Evolutionary conservation across 1,140 invertebrate genomes (phyloP).

Genomic region (Drosophila watanabei): DNA sequence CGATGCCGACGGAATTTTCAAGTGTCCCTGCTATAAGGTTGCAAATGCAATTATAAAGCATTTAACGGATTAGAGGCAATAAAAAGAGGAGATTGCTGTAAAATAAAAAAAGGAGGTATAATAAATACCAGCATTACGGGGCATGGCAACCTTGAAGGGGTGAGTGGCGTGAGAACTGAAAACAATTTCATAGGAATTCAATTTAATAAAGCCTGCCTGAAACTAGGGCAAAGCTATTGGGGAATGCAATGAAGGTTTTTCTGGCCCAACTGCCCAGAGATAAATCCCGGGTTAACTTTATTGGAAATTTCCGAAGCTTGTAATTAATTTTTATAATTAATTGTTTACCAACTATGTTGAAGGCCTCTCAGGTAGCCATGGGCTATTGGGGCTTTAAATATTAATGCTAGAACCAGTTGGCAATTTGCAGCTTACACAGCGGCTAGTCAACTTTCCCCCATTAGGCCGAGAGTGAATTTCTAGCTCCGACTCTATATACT

Average conservation of each 20-base stretch:
- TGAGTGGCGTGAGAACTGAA: slow-evolving; percentile 60
- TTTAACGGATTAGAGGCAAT: slow-evolving; percentile 73
- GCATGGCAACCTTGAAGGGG: slow-evolving; percentile 21
- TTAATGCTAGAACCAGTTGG: not conserved
- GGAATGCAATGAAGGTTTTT: slow-evolving; percentile 26
- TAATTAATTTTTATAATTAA: slow-evolving; percentile 17
- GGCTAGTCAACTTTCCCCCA: slow-evolving; percentile 31
- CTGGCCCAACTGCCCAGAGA: not conserved
- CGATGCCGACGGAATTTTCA: slow-evolving; percentile 44
- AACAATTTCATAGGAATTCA: slow-evolving; percentile 48
- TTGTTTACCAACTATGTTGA: slow-evolving; percentile 1
- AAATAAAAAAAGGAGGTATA: slow-evolving; percentile 30
- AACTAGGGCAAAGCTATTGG: slow-evolving; percentile 22
- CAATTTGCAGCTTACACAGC: slow-evolving; percentile 6
- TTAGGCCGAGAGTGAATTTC: slow-evolving; percentile 22
- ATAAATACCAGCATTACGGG: slow-evolving; percentile 51
- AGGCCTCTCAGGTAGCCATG: not conserved
- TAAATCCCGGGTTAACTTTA: slow-evolving; percentile 3
- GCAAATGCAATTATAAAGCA: slow-evolving; percentile 77
- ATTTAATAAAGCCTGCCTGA: slow-evolving; percentile 35
- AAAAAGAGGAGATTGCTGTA: slow-evolving; percentile 57
- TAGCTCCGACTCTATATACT: not conserved
- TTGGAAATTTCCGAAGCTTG: slow-evolving; percentile 16
- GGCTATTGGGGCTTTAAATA: slow-evolving; percentile 2
- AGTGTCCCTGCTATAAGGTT: slow-evolving; percentile 63